These are phyloP conservation scores for Ichneumoninae sp. DNA, from an alignment of 2,888 invertebrate species.

Conservation along the genomic window DNA sequence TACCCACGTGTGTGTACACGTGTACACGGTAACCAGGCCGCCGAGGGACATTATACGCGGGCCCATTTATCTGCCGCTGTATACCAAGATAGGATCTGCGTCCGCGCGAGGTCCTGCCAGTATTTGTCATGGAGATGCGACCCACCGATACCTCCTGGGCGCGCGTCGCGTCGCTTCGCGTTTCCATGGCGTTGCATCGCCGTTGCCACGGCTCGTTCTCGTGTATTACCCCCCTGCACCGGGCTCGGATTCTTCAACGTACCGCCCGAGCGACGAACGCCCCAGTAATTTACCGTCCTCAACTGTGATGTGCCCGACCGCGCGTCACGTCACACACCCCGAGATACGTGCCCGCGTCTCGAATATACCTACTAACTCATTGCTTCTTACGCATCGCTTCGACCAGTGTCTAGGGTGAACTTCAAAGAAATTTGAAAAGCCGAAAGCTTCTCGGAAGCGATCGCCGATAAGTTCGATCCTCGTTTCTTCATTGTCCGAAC, in stretches of 20 bases:
- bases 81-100: slow-evolving; percentile 81
- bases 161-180: slow-evolving; percentile 67
- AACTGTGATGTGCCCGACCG: slow-evolving; percentile 62
- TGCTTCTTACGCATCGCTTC: slow-evolving; percentile 17
- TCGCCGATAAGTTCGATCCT: neutral
- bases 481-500: neutral
- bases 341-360: slow-evolving; percentile 65
- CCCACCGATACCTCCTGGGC: slow-evolving; percentile 78
- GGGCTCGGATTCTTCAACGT: slow-evolving; percentile 78
- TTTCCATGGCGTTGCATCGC: slow-evolving; percentile 57
- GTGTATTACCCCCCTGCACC: slow-evolving; percentile 69
- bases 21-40: slow-evolving; percentile 66
- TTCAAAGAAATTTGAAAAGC: slow-evolving; percentile 2
- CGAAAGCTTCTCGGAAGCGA: neutral
- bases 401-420: no score
- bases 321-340: slow-evolving; percentile 70
- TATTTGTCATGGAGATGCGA: slow-evolving; percentile 83
- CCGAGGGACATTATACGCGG: slow-evolving; percentile 77
- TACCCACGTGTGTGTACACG: slow-evolving; percentile 63
- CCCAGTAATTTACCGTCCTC: slow-evolving; percentile 77
- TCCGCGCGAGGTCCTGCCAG: slow-evolving; percentile 83
- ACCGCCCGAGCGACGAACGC: slow-evolving; percentile 63
- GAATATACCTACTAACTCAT: slow-evolving; percentile 21
- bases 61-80: slow-evolving; percentile 81
- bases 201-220: slow-evolving; percentile 52